Evolutionary conservation across 2,113 vertebrate species (phyloP), one percentile per base, ranked within the genome.

Genomic region (Cervus canadensis): DNA sequence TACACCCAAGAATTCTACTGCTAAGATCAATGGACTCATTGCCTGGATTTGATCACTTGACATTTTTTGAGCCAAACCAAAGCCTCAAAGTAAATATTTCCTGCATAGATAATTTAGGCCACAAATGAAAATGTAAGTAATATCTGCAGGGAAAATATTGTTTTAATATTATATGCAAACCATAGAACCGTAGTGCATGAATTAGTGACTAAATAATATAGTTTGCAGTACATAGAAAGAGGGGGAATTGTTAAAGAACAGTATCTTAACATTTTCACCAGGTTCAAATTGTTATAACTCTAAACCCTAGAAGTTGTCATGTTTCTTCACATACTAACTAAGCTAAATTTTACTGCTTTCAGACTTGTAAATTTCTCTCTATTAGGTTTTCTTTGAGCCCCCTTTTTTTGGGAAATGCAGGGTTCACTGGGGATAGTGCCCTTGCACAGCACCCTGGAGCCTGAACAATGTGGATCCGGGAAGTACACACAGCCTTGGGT

Each of bases 81-180:
- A 97, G 87, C 95, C 98, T 98, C 97, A 98, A 98, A 97, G 97
- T 97, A 98, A 98, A 97, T 98, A 97, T 98, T 98, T 98, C 98
- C 95, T 97, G 94, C 15, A 89, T 91, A 97, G 97, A 97, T 97
- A 97, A 94, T 97, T 94, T 97, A 98, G 93, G 98, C 97, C 95
- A 95, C 0, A 9, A 98, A 98, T 94, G 93, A 95, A 96, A 97
- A 95, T 93, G 94, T 97, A 95, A 97, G 98, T 96, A 97, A 94
- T 96, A 98, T 97, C 92, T 96, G 57, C 45, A 97, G 19, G 97
- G 90, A 98, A 98, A 97, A 97, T 11, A 79, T 62, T 79, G 90
- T 93, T 98, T 98, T 98, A 96, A 98, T 97, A 94, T 97, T 87
- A 96, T 95, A 76, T 94, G 93, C 50, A 45, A 97, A 81, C 93